phyloP scores from a whole-genome alignment of 2,797 vertebrate genomes.

The Eulemur mongoz region DNA sequence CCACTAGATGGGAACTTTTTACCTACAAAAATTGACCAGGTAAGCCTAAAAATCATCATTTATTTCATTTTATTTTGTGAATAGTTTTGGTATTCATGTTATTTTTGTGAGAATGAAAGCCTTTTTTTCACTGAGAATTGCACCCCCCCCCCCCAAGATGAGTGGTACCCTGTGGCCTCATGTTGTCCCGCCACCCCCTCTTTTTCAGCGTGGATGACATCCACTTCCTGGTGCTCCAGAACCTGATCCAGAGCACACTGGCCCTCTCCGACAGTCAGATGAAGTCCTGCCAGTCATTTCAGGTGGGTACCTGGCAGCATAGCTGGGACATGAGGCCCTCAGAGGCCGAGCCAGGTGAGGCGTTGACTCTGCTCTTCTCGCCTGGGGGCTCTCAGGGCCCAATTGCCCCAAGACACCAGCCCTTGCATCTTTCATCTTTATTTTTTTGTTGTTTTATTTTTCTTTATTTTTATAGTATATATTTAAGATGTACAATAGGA shows the following conservation, averaged over 20 bases:
- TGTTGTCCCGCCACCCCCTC: not conserved
- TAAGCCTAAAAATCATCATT: not conserved
- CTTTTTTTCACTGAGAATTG: not conserved
- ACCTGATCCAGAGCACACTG: slow-evolving; percentile 96
- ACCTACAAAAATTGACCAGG: not conserved
- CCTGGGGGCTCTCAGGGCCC: fast-evolving
- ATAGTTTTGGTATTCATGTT: not conserved
- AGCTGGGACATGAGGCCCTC: fast-evolving
- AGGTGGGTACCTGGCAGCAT: slow-evolving; percentile 84
- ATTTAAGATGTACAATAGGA: not conserved
- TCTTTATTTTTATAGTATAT: not conserved
- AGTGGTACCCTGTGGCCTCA: fast-evolving
- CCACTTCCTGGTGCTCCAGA: slow-evolving; percentile 93
- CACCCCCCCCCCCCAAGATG: fast-evolving
- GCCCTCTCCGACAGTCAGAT: slow-evolving; percentile 95
- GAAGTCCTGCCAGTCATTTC: slow-evolving; percentile 94
- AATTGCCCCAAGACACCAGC: not conserved
- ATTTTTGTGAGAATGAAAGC: not conserved
- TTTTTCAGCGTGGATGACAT: slow-evolving; percentile 91
- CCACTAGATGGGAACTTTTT: not conserved
- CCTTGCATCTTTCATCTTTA: not conserved
- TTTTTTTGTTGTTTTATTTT: not conserved
- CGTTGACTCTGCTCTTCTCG: not conserved
- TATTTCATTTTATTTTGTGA: not conserved
- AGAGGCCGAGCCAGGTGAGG: fast-evolving